phyloP scores from a whole-genome alignment of 2,888 invertebrate genomes.

The Nomada fucata region DNA sequence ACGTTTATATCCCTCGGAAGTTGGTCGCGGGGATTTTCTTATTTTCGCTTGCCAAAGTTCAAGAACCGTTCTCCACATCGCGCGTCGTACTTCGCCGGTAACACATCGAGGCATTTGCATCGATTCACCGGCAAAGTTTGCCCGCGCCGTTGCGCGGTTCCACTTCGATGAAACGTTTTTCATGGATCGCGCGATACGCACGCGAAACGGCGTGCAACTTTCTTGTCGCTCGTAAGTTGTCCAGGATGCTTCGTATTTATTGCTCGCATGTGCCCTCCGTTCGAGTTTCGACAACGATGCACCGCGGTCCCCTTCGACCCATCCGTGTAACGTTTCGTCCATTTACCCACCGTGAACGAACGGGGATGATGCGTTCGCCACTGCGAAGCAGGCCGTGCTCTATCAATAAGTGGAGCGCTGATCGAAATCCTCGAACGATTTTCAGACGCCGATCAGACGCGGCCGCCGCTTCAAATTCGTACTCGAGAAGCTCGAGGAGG shows the following conservation, averaged over 20 bases:
- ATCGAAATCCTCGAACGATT: slow-evolving; percentile 8
- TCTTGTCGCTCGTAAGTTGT: slow-evolving; percentile 1
- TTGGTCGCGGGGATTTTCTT: slow-evolving; percentile 12
- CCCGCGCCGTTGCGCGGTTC: not conserved
- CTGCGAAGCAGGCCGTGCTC: not conserved
- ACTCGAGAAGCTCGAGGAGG: slow-evolving; percentile 16
- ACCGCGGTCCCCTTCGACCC: not conserved
- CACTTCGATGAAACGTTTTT: not conserved
- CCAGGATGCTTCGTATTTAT: not conserved
- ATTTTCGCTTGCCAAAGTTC: not conserved
- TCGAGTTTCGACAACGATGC: not conserved
- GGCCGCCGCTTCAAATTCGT: slow-evolving; percentile 30
- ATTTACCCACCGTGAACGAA: slow-evolving; percentile 11
- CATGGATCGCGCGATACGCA: not conserved
- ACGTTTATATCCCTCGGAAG: slow-evolving; percentile 31
- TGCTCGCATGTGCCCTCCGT: not conserved
- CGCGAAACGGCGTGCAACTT: not conserved
- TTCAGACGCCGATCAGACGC: not conserved
- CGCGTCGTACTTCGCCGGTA: slow-evolving; percentile 19
- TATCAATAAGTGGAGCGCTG: not conserved
- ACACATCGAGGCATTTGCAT: not conserved
- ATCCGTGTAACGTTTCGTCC: not conserved
- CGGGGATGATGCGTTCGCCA: slow-evolving; percentile 2
- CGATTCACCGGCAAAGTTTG: not conserved
- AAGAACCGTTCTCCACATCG: not conserved